A percentile compares a stretch with the other conserved stretches of the same genome.
These are phyloP conservation scores for Bombus sibiricus DNA, from an alignment of 1,140 invertebrate genomes.

Conservation along the genomic window DNA sequence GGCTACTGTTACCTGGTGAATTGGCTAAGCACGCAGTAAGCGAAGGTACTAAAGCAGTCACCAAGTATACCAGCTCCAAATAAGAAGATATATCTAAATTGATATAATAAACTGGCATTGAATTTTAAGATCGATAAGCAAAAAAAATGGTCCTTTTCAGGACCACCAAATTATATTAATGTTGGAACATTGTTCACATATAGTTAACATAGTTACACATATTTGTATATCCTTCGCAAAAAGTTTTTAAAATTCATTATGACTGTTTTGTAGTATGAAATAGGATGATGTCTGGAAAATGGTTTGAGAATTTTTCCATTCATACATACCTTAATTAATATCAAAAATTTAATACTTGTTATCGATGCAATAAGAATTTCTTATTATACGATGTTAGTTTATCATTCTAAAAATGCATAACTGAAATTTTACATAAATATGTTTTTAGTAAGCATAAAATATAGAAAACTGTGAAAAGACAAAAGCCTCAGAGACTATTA, in stretches of 20 bases:
- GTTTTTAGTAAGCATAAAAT: background rate
- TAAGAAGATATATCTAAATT: constrained; percentile 63
- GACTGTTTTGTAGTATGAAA: background rate
- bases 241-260: background rate
- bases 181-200: background rate
- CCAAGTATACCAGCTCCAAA: constrained; percentile 84
- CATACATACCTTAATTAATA: background rate
- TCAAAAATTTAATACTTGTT: background rate
- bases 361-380: too few relatives aligned
- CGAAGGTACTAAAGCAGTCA: constrained; percentile 85
- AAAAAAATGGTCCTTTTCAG: constrained; percentile 70
- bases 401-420: background rate
- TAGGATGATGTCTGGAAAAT: background rate
- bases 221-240: too few relatives aligned
- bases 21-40: constrained; percentile 84
- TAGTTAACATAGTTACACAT: too few relatives aligned
- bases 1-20: constrained; percentile 84
- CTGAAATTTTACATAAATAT: background rate
- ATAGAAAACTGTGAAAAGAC: too few relatives aligned
- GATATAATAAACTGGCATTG: too few relatives aligned
- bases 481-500: background rate
- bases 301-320: background rate
- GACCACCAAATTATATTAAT: constrained; percentile 59
- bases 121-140: too few relatives aligned
- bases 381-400: background rate